Evolutionary conservation across 2,888 invertebrate species (phyloP).

Genomic region (Antheraea assamensis): DNA sequence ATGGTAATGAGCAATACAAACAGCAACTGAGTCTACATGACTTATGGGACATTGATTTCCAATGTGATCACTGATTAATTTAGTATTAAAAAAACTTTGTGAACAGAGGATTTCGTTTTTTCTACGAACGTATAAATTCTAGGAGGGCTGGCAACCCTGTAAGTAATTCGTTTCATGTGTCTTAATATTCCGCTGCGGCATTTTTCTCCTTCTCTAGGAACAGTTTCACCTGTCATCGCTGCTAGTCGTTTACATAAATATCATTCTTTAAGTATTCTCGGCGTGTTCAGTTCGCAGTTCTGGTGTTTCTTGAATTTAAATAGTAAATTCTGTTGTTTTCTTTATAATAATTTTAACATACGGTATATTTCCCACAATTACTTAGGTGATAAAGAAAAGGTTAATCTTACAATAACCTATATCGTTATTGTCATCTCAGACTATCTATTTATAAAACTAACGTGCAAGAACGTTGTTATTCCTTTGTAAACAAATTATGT

Average conservation of each 20-base stretch:
- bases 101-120: not conserved
- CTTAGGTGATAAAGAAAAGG: not conserved
- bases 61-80: not conserved
- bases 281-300: conserved; percentile 52
- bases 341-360: not conserved
- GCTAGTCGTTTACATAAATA: conserved; percentile 67
- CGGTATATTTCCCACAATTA: not conserved
- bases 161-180: conserved; percentile 49
- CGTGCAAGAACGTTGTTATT: not conserved
- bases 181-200: conserved; percentile 60
- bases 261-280: conserved; percentile 70
- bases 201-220: conserved; percentile 61
- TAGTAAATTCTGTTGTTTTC: conserved; percentile 37
- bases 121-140: not conserved
- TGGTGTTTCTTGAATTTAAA: conserved; percentile 68
- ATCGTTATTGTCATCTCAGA: not conserved
- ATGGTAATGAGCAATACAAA: too few species aligned
- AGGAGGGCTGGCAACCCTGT: not conserved
- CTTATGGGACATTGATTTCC: not conserved
- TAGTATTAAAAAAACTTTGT: not conserved
- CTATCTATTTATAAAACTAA: not conserved
- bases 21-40: not conserved
- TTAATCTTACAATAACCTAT: not conserved
- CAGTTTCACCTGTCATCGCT: conserved; percentile 71
- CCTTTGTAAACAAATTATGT: not conserved